These are phyloP conservation scores for Athalia cordata DNA, from an alignment of 2,888 invertebrate species.

Conservation along the genomic window DNA sequence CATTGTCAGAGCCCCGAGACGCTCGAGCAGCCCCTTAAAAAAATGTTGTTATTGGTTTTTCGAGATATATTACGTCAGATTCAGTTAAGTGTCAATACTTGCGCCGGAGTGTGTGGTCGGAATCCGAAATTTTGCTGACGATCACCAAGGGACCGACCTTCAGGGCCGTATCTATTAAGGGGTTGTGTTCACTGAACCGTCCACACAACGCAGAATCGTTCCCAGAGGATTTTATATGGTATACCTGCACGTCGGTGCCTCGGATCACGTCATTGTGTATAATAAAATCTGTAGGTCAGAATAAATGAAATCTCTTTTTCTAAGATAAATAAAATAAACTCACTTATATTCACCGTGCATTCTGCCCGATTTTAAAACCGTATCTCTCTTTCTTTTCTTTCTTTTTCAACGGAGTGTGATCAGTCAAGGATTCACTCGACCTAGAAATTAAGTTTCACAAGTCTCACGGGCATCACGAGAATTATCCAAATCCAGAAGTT, in stretches of 20 bases:
- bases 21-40: slow-evolving; percentile 11
- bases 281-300: slow-evolving; percentile 37
- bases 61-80: slow-evolving; percentile 44
- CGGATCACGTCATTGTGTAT: slow-evolving; percentile 64
- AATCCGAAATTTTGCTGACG: slow-evolving; percentile 70
- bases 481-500: no score
- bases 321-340: not conserved
- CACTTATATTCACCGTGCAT: not conserved
- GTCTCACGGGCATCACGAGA: no score
- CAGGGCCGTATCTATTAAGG: slow-evolving; percentile 63
- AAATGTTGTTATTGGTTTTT: slow-evolving; percentile 43
- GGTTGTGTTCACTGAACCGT: slow-evolving; percentile 68
- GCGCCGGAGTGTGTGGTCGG: slow-evolving; percentile 64
- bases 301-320: slow-evolving; percentile 28
- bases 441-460: no score
- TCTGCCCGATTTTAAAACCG: not conserved
- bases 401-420: no score
- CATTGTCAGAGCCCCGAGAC: slow-evolving; percentile 21
- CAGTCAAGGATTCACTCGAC: no score
- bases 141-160: slow-evolving; percentile 64
- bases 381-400: not conserved
- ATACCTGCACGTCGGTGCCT: slow-evolving; percentile 57
- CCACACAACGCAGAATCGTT: slow-evolving; percentile 59
- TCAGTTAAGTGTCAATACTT: slow-evolving; percentile 44
- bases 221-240: slow-evolving; percentile 63